These are phyloP conservation scores for Epinotia nisella DNA, from an alignment of 2,888 invertebrate species.

Conservation along the genomic window DNA sequence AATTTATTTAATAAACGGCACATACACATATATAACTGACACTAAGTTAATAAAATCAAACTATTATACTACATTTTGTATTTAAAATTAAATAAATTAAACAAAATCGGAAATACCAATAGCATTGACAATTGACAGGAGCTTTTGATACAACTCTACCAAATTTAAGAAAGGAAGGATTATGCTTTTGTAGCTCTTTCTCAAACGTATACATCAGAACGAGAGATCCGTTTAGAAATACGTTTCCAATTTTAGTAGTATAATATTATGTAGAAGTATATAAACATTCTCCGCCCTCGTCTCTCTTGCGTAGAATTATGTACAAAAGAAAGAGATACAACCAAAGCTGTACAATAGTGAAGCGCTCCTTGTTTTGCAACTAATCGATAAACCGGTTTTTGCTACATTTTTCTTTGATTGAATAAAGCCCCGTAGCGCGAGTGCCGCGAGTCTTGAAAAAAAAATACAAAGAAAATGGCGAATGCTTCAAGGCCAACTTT, in stretches of 20 bases:
- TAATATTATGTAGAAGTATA: slow-evolving; percentile 28
- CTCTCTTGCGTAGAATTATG: not conserved
- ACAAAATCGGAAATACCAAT: slow-evolving; percentile 15
- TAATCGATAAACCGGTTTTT: slow-evolving; percentile 44
- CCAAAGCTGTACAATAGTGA: slow-evolving; percentile 28
- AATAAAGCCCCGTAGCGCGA: slow-evolving; percentile 33
- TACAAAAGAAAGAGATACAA: slow-evolving; percentile 22
- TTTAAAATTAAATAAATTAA: slow-evolving; percentile 26
- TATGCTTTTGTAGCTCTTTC: not conserved
- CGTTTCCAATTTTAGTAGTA: not conserved
- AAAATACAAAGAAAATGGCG: slow-evolving; percentile 39
- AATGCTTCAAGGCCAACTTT: slow-evolving; percentile 41
- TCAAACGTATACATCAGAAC: not conserved
- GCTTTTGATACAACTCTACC: slow-evolving; percentile 24
- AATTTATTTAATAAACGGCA: not conserved
- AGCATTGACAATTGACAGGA: slow-evolving; percentile 42
- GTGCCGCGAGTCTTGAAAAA: slow-evolving; percentile 30
- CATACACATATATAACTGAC: not conserved
- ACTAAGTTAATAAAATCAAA: not conserved
- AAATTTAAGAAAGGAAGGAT: not conserved
- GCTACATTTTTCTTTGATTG: slow-evolving; percentile 37
- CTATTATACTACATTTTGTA: not conserved
- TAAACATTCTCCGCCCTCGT: slow-evolving; percentile 25
- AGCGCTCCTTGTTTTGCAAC: slow-evolving; percentile 40
- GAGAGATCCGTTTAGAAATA: not conserved